Evolutionary conservation across 2,888 invertebrate species (phyloP), one percentile per base, ranked within the genome.

Genomic region (Meandrusa payeni): DNA sequence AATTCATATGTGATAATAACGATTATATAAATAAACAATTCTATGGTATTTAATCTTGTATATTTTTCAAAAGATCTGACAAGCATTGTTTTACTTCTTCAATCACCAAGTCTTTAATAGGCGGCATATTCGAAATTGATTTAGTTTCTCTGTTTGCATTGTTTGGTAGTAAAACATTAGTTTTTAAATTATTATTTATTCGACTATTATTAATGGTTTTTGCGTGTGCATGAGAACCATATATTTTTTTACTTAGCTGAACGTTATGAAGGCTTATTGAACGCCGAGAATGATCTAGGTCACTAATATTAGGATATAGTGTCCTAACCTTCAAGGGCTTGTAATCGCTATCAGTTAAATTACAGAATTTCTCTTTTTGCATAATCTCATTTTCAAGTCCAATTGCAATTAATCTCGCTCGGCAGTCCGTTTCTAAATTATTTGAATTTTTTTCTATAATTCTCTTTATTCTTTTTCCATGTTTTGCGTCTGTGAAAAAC

Each of bases 11-110:
- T n/a, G n/a, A n/a, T n/a, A n/a, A n/a, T n/a, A n/a, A n/a, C n/a
- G n/a, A n/a, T n/a, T n/a, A n/a, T n/a, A n/a, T n/a, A n/a, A n/a
- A n/a, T n/a, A n/a, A n/a, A n/a, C n/a, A n/a, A n/a, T n/a, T n/a
- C n/a, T n/a, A n/a, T n/a, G n/a, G n/a, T n/a, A n/a, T n/a, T 40
- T 40, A 27, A 46, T 12, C 42, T 7, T 36, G 36, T 3, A 42
- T 19, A 22, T 36, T 36, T 7, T 42, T 28, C 26, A 51, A 22
- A 27, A 50, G 11, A 31, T 50, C 50, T 5, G 27, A 34, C 4
- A 50, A 20, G 26, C 48, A 50, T 7, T 19, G 43, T 34, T 41
- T 37, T 27, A 48, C 20, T 29, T 48, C 48, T 4, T 31, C 10
- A 17, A 40, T 23, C 10, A 43, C 24, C 11, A 24, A 32, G 19